Percentiles rank a stretch among this genome's conserved stretches.
Evolutionary conservation across 2,797 vertebrate genomes (phyloP).

Genomic region (Oreochromis grahami): DNA sequence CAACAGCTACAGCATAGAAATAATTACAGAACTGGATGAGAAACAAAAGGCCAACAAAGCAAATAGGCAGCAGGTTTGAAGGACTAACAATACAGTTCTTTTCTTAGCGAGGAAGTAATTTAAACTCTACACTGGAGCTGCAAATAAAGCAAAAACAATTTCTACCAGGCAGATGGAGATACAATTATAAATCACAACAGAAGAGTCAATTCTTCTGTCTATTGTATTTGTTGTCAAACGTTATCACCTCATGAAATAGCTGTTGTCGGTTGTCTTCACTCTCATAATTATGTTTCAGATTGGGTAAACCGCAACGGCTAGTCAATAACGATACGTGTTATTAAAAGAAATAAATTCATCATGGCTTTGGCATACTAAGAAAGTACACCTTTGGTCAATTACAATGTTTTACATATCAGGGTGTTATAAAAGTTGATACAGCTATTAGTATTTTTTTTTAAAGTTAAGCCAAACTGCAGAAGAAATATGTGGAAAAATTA

Average conservation of each 20-base stretch:
- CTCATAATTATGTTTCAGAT: not conserved
- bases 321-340: not conserved
- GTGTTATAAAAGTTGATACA: not conserved
- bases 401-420: not conserved
- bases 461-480: not conserved
- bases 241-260: not conserved
- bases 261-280: not conserved
- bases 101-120: not conserved
- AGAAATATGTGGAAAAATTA: not conserved
- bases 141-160: not conserved
- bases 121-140: not conserved
- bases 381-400: not conserved
- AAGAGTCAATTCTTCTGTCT: not conserved
- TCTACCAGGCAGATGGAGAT: not conserved
- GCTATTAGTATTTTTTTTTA: not conserved
- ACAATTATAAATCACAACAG: not conserved
- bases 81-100: not conserved
- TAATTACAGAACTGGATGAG: not conserved
- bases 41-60: not conserved
- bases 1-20: not conserved
- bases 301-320: not conserved
- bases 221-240: not conserved
- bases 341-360: not conserved
- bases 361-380: not conserved
- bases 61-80: not conserved